Conservation (phyloP, 2,888 invertebrate genomes). For the Crioceris asparagi region DNA sequence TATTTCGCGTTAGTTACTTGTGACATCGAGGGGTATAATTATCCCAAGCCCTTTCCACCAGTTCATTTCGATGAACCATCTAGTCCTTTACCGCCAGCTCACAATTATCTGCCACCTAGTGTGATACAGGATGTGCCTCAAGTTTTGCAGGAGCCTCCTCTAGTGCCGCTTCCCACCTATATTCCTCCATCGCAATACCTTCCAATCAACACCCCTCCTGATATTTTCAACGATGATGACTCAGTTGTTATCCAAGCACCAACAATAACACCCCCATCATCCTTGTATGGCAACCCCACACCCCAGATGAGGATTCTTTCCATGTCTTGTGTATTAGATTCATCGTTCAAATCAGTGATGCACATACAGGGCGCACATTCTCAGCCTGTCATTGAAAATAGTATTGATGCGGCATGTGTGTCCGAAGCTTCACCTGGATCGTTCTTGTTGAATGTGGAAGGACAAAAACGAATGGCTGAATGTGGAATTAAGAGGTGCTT, state of each 20-base stretch:
- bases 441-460: constrained; percentile 39
- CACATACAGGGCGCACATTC: constrained; percentile 7
- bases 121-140: constrained; percentile 22
- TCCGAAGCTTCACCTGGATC: constrained; percentile 20
- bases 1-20: too few relatives aligned
- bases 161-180: constrained; percentile 16
- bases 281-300: constrained; percentile 18
- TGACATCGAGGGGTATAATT: constrained; percentile 25
- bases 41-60: constrained; percentile 27
- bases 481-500: constrained; percentile 44
- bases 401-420: constrained; percentile 27
- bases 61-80: constrained; percentile 24
- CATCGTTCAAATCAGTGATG: constrained; percentile 33
- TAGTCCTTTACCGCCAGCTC: too few relatives aligned
- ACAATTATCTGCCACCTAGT: constrained; percentile 26
- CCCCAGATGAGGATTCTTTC: constrained; percentile 27
- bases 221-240: constrained; percentile 18
- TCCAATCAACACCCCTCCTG: constrained; percentile 17
- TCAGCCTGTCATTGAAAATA: constrained; percentile 30
- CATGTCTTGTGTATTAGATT: constrained; percentile 33
- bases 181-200: constrained; percentile 22
- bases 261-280: constrained; percentile 14
- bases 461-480: constrained; percentile 37
- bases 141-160: constrained; percentile 20
- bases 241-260: constrained; percentile 17